phyloP scores from a whole-genome alignment of 1,140 invertebrate species.

The Andrena cerasifolii region DNA sequence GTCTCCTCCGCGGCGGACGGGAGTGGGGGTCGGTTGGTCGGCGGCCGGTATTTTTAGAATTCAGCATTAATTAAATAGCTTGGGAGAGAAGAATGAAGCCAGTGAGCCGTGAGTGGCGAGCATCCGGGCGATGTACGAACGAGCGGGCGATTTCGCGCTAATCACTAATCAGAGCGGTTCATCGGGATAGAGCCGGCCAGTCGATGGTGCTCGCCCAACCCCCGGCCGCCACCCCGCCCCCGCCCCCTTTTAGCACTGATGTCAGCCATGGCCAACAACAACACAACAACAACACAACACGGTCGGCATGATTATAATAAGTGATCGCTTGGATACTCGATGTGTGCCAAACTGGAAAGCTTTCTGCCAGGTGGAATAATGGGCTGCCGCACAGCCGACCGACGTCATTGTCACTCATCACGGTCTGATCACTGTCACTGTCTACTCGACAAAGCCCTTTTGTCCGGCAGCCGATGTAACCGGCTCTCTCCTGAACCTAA shows the following conservation, averaged over 20 bases:
- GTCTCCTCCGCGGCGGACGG: constrained; percentile 46
- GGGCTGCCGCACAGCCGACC: constrained; percentile 69
- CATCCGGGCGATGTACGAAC: constrained; percentile 68
- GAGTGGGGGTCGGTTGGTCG: constrained; percentile 21
- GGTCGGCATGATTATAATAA: constrained; percentile 71
- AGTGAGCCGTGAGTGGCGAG: constrained; percentile 68
- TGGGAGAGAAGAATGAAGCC: constrained; percentile 66
- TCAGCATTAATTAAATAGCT: constrained; percentile 71
- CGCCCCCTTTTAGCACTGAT: constrained; percentile 59
- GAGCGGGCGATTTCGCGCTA: constrained; percentile 69
- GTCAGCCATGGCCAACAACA: constrained; percentile 65
- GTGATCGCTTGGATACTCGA: constrained; percentile 71
- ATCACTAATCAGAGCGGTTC: constrained; percentile 68
- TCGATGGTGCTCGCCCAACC: constrained; percentile 56
- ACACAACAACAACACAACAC: constrained; percentile 61
- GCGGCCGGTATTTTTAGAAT: constrained; percentile 66
- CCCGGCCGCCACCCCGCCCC: constrained; percentile 6
- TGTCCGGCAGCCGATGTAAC: constrained; percentile 62
- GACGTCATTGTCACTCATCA: constrained; percentile 71
- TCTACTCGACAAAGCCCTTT: constrained; percentile 70
- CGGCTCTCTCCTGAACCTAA: constrained; percentile 63
- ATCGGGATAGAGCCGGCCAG: constrained; percentile 51
- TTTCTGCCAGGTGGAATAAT: constrained; percentile 72
- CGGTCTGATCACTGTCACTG: constrained; percentile 70
- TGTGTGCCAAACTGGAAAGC: constrained; percentile 72